phyloP scores from a whole-genome alignment of 2,888 invertebrate genomes.

The Campaea margaritaria region DNA sequence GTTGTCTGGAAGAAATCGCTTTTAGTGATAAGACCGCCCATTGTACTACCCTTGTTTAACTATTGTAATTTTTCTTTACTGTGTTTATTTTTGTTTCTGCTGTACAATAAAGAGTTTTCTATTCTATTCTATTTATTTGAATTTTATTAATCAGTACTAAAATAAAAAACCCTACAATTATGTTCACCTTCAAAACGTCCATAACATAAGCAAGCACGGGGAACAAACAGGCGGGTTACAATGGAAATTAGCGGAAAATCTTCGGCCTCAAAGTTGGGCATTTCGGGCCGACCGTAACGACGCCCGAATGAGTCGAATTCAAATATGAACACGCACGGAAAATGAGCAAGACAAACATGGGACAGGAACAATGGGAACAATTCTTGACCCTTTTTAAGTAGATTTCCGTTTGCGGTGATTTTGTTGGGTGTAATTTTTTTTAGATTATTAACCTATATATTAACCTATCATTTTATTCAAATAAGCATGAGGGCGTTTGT shows the following conservation, averaged over 20 bases:
- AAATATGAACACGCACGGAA: conserved; percentile 70
- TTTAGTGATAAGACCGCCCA: too few species aligned
- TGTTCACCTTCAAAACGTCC: conserved; percentile 29
- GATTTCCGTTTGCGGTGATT: conserved; percentile 10
- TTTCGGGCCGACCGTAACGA: conserved; percentile 40
- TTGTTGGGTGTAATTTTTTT: background rate
- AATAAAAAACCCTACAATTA: conserved; percentile 17
- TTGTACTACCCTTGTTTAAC: too few species aligned
- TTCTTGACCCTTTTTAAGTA: conserved; percentile 60
- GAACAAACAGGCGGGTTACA: conserved; percentile 42
- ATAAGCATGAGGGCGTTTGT: too few species aligned
- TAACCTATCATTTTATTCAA: too few species aligned
- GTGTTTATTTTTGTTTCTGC: too few species aligned
- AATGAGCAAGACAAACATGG: conserved; percentile 75
- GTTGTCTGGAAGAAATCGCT: too few species aligned
- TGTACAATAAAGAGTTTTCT: too few species aligned
- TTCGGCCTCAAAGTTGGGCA: conserved; percentile 56
- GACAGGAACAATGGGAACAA: conserved; percentile 66
- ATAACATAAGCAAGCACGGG: conserved; percentile 32
- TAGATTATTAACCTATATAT: too few species aligned
- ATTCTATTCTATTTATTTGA: too few species aligned
- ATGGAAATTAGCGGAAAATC: conserved; percentile 62
- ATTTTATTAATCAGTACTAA: too few species aligned
- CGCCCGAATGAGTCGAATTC: conserved; percentile 65
- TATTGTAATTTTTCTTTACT: too few species aligned